These are phyloP conservation scores for Cosmopolites sordidus DNA, from an alignment of 2,888 invertebrate genomes.

Conservation along the genomic window DNA sequence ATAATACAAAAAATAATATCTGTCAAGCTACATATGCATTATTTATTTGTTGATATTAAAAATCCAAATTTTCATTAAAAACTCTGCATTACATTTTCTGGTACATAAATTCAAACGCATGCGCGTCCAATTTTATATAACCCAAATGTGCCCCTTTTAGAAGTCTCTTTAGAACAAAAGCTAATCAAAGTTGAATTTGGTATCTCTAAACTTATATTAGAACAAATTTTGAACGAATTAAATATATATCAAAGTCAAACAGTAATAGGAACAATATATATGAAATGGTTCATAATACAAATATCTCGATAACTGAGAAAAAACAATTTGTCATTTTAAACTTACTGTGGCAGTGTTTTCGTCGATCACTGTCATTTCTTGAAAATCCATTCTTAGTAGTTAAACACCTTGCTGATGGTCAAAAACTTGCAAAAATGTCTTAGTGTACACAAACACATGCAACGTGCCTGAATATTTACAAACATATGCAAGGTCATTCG, in stretches of 20 bases:
- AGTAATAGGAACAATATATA: too few relatives aligned
- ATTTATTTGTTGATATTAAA: neutral
- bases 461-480: constrained; percentile 70
- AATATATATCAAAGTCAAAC: too few relatives aligned
- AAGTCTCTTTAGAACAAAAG: neutral
- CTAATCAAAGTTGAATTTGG: neutral
- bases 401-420: constrained; percentile 17
- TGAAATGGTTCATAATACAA: too few relatives aligned
- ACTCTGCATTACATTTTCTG: constrained; percentile 1
- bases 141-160: constrained; percentile 36
- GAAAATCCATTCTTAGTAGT: constrained; percentile 56
- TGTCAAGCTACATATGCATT: too few relatives aligned
- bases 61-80: neutral
- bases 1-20: too few relatives aligned
- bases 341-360: constrained; percentile 60
- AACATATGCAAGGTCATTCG: constrained; percentile 68
- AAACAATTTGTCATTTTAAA: constrained; percentile 35
- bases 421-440: constrained; percentile 29
- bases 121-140: constrained; percentile 26
- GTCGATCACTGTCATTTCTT: constrained; percentile 60
- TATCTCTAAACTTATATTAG: constrained; percentile 4
- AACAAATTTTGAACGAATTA: neutral
- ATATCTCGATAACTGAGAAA: constrained; percentile 10
- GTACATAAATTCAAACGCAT: neutral
- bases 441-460: constrained; percentile 40